A percentile compares a stretch with the other conserved stretches of the same genome.
phyloP scores from a whole-genome alignment of 1,140 invertebrate genomes.

The Medauroidea extradentata region DNA sequence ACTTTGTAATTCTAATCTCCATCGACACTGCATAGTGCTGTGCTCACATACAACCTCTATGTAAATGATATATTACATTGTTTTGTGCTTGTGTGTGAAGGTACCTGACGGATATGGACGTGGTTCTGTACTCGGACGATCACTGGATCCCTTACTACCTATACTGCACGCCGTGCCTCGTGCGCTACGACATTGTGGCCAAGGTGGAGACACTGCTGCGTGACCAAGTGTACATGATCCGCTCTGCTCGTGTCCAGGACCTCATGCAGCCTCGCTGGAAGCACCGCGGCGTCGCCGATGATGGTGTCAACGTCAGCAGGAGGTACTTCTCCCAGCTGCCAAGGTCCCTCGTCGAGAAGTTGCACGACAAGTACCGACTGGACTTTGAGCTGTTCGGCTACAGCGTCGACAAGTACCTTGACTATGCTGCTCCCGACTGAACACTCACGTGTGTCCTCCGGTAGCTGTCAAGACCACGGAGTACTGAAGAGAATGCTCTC shows the following conservation, averaged over 20 bases:
- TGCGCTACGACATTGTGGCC: slow-evolving; percentile 58
- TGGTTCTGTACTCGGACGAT: slow-evolving; percentile 46
- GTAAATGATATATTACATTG: too few relatives aligned
- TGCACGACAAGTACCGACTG: slow-evolving; percentile 65
- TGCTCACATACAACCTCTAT: too few relatives aligned
- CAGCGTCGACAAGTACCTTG: slow-evolving; percentile 40
- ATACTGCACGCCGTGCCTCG: slow-evolving; percentile 68
- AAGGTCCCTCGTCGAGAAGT: slow-evolving; percentile 51
- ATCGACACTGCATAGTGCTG: too few relatives aligned
- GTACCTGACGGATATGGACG: slow-evolving; percentile 38
- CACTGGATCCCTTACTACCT: slow-evolving; percentile 71
- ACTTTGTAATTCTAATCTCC: too few relatives aligned
- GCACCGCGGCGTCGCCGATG: slow-evolving; percentile 26
- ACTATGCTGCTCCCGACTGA: slow-evolving; percentile 25
- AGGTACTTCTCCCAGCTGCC: slow-evolving; percentile 60
- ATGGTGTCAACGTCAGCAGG: slow-evolving; percentile 39
- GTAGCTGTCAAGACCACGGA: too few relatives aligned
- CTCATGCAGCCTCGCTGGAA: slow-evolving; percentile 48
- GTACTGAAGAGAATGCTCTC: too few relatives aligned
- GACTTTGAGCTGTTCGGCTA: slow-evolving; percentile 64
- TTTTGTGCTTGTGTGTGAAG: not conserved
- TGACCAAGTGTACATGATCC: slow-evolving; percentile 63
- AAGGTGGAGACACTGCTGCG: slow-evolving; percentile 65
- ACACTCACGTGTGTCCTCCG: too few relatives aligned
- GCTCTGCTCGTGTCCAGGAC: slow-evolving; percentile 52